These are phyloP conservation scores for Epicauta chinensis DNA, from an alignment of 1,140 invertebrate species.

Conservation along the genomic window DNA sequence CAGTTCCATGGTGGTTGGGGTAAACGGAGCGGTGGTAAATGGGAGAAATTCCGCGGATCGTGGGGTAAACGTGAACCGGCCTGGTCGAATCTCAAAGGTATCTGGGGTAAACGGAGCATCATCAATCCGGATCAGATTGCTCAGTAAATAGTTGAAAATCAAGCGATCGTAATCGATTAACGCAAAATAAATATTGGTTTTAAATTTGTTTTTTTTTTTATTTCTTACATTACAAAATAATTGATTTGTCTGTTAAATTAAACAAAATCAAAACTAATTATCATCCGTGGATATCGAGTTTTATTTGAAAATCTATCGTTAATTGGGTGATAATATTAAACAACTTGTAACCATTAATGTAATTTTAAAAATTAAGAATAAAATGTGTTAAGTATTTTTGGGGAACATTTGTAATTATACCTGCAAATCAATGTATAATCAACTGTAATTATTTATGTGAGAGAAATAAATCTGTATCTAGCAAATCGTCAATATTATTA, in stretches of 20 bases:
- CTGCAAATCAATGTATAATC: slow-evolving; percentile 11
- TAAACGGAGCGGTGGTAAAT: slow-evolving; percentile 59
- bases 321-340: slow-evolving; percentile 7
- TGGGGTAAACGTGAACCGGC: slow-evolving; percentile 65
- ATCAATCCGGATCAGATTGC: slow-evolving; percentile 19
- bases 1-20: slow-evolving; percentile 54
- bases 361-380: slow-evolving; percentile 12
- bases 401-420: slow-evolving; percentile 32
- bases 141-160: slow-evolving; percentile 7
- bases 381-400: slow-evolving; percentile 27
- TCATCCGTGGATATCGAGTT: slow-evolving; percentile 8
- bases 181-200: background rate
- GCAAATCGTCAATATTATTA: too few relatives aligned
- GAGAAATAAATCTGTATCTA: slow-evolving; percentile 17
- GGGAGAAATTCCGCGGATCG: slow-evolving; percentile 54
- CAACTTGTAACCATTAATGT: too few relatives aligned
- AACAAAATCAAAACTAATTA: slow-evolving; percentile 1
- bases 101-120: slow-evolving; percentile 63
- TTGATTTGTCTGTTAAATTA: slow-evolving; percentile 12
- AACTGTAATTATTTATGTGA: slow-evolving; percentile 18
- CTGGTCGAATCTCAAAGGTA: slow-evolving; percentile 66
- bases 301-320: slow-evolving; percentile 15
- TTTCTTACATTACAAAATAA: background rate
- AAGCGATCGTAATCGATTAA: background rate
- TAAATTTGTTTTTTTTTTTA: background rate